Conservation (phyloP, 2,113 vertebrate genomes). For the Charadrius vociferus region DNA sequence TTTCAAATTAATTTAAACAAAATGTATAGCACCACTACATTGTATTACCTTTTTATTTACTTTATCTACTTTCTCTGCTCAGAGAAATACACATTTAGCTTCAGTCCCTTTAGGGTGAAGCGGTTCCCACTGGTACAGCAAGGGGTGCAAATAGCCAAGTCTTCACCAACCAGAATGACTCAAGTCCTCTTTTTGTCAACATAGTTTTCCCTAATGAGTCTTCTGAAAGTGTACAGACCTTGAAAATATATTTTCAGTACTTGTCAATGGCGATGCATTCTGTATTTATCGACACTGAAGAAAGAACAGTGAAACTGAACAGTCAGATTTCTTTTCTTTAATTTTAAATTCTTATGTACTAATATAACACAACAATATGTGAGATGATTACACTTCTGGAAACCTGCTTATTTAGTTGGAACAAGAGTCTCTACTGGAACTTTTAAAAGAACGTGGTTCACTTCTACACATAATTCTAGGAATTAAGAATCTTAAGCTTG, state of each 20-base stretch:
- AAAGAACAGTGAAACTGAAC: neutral
- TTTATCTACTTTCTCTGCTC: neutral
- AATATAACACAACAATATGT: neutral
- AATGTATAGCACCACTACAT: neutral
- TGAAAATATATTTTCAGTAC: neutral
- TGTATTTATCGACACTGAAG: neutral
- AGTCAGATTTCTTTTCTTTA: neutral
- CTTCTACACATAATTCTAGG: neutral
- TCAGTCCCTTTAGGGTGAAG: neutral
- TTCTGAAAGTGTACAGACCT: neutral
- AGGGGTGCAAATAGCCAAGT: neutral
- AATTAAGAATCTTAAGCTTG: neutral
- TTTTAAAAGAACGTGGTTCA: neutral
- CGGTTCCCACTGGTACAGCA: neutral
- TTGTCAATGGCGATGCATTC: accelerated
- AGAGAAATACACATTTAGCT: neutral
- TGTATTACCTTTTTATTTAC: neutral
- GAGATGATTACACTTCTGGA: neutral
- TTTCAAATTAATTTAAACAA: neutral
- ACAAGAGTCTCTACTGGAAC: neutral
- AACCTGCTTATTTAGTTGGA: neutral
- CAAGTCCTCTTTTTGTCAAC: neutral
- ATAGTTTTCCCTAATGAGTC: neutral
- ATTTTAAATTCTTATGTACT: neutral
- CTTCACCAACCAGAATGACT: neutral